phyloP scores from a whole-genome alignment of 1,140 invertebrate genomes.

The Belonocnema kinseyi region DNA sequence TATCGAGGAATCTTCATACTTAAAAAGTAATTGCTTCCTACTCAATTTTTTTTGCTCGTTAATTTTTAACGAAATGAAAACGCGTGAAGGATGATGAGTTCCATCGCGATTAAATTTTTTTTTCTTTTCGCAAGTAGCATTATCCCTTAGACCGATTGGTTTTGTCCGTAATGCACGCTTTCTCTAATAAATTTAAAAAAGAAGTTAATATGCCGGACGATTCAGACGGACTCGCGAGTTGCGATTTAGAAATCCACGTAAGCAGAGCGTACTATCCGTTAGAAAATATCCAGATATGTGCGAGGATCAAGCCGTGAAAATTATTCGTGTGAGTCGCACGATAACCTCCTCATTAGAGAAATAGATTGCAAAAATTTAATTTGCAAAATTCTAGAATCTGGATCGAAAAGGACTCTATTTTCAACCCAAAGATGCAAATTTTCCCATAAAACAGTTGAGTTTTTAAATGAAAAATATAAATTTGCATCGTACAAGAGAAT shows the following conservation, averaged over 20 bases:
- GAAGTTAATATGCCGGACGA: conserved; percentile 45
- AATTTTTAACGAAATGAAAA: background rate
- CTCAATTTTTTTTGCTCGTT: conserved; percentile 3
- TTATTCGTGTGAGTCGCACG: background rate
- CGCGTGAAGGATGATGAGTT: background rate
- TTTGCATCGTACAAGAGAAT: too few relatives aligned
- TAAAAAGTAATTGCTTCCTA: background rate
- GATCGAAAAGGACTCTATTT: too few relatives aligned
- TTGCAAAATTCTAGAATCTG: too few relatives aligned
- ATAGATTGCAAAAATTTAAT: background rate
- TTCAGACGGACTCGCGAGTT: conserved; percentile 52
- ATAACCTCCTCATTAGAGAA: conserved; percentile 19
- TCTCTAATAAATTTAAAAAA: conserved; percentile 59
- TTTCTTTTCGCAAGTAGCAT: conserved; percentile 32
- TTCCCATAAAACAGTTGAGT: too few relatives aligned
- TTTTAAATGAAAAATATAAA: too few relatives aligned
- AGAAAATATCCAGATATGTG: conserved; percentile 46
- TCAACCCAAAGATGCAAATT: too few relatives aligned
- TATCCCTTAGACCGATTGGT: conserved; percentile 24
- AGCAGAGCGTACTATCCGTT: conserved; percentile 63
- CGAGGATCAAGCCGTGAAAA: background rate
- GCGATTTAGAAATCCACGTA: conserved; percentile 64
- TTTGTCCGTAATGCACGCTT: conserved; percentile 48
- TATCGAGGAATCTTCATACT: background rate
- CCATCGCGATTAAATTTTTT: conserved; percentile 30